phyloP scores from a whole-genome alignment of 2,113 vertebrate genomes.

The Stegostoma tigrinum region DNA sequence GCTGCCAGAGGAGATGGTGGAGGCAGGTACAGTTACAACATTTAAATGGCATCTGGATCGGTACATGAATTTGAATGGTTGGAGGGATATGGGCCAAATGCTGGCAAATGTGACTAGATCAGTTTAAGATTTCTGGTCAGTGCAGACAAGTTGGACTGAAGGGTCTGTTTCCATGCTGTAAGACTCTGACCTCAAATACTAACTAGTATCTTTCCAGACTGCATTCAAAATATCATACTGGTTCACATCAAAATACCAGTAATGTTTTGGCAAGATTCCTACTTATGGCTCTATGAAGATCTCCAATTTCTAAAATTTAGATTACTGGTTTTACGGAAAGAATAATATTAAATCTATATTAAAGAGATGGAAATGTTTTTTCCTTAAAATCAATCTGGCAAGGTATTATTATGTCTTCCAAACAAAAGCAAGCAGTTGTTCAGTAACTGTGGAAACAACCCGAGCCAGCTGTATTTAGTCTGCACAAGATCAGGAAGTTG shows the following conservation, averaged over 20 bases:
- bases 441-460: background rate
- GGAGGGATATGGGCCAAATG: too few relatives aligned
- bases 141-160: too few relatives aligned
- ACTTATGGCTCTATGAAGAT: background rate
- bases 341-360: background rate
- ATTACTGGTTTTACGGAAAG: background rate
- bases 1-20: too few relatives aligned
- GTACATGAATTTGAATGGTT: too few relatives aligned
- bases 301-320: background rate
- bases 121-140: too few relatives aligned
- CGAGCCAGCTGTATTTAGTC: background rate
- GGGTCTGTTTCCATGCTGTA: too few relatives aligned
- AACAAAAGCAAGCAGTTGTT: background rate
- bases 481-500: conserved; percentile 17
- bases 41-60: too few relatives aligned
- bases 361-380: background rate
- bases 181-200: too few relatives aligned
- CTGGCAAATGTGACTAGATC: too few relatives aligned
- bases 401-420: background rate
- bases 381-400: background rate
- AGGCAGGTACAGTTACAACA: too few relatives aligned
- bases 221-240: background rate
- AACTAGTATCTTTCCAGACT: too few relatives aligned
- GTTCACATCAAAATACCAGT: background rate
- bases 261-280: background rate